A percentile compares a stretch with the other conserved stretches of the same genome.
Evolutionary conservation across 35 echinoderm and acorn worm species (phyloP).

Genomic region (Ophiothrix spiculata): DNA sequence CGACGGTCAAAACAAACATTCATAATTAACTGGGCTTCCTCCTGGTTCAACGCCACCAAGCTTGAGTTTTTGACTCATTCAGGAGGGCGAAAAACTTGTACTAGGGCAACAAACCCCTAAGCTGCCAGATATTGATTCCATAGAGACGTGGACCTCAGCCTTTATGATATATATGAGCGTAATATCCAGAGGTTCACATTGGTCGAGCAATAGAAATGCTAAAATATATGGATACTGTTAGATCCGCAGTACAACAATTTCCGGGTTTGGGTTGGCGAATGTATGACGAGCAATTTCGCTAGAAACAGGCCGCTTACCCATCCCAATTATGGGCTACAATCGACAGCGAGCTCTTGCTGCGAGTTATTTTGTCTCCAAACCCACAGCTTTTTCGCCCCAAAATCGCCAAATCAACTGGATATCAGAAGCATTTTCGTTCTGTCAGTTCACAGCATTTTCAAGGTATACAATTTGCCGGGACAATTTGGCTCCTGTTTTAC

Average conservation of each 20-base stretch:
- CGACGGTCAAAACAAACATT: background rate
- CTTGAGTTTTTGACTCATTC: background rate
- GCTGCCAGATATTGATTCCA: background rate
- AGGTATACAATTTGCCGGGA: too few species aligned
- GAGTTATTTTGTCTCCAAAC: background rate
- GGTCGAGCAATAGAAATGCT: slow-evolving; percentile 6
- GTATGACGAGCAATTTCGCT: slow-evolving; percentile 4
- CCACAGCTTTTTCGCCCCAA: background rate
- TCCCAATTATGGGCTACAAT: background rate
- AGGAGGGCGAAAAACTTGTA: background rate
- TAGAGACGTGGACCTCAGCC: slow-evolving; percentile 6
- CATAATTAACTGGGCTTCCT: background rate
- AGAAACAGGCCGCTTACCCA: background rate
- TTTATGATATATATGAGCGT: slow-evolving; percentile 22
- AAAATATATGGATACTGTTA: slow-evolving; percentile 24
- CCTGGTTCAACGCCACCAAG: background rate
- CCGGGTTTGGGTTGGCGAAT: slow-evolving; percentile 11
- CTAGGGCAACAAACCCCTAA: background rate
- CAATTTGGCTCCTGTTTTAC: too few species aligned
- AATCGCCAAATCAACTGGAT: too few species aligned
- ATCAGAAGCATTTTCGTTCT: too few species aligned
- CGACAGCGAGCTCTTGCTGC: background rate
- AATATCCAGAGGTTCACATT: background rate
- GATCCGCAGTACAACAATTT: background rate
- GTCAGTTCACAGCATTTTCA: too few species aligned